Evolutionary conservation across 2,113 vertebrate species (phyloP).

Genomic region (Jaculus jaculus): DNA sequence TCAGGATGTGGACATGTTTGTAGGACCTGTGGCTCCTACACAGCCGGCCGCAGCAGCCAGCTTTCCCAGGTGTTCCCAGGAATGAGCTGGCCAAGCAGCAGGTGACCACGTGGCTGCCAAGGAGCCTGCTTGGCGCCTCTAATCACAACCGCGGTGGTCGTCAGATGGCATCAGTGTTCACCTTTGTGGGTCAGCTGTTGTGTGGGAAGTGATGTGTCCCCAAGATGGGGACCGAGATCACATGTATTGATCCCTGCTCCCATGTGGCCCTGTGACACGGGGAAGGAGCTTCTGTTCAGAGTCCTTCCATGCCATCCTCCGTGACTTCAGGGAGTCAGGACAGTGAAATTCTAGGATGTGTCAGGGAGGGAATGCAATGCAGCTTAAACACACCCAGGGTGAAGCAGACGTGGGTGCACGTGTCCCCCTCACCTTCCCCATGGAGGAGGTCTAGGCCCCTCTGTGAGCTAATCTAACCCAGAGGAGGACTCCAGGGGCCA

Average conservation of each 20-base stretch:
- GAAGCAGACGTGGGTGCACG: too few relatives aligned
- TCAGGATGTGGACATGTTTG: background rate
- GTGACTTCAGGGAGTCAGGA: too few relatives aligned
- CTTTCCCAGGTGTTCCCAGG: background rate
- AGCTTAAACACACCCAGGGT: background rate
- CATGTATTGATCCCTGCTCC: background rate
- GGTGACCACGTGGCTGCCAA: background rate
- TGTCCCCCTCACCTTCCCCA: background rate
- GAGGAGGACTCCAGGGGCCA: too few relatives aligned
- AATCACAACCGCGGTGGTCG: accelerated
- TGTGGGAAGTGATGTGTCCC: background rate
- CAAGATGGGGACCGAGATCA: background rate
- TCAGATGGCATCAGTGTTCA: background rate
- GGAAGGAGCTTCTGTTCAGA: background rate
- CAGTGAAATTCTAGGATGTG: background rate
- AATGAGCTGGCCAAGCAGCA: background rate
- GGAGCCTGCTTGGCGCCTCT: background rate
- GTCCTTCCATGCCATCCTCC: background rate
- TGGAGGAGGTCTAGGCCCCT: background rate
- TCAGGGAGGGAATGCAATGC: too few relatives aligned
- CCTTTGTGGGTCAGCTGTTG: too few relatives aligned
- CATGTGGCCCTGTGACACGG: accelerated
- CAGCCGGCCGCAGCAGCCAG: background rate
- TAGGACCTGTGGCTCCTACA: background rate
- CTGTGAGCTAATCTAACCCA: background rate